Percentiles rank a stretch among this genome's conserved stretches.
These are phyloP conservation scores for Herpetotheres cachinnans DNA, from an alignment of 2,113 vertebrate genomes.

Conservation along the genomic window DNA sequence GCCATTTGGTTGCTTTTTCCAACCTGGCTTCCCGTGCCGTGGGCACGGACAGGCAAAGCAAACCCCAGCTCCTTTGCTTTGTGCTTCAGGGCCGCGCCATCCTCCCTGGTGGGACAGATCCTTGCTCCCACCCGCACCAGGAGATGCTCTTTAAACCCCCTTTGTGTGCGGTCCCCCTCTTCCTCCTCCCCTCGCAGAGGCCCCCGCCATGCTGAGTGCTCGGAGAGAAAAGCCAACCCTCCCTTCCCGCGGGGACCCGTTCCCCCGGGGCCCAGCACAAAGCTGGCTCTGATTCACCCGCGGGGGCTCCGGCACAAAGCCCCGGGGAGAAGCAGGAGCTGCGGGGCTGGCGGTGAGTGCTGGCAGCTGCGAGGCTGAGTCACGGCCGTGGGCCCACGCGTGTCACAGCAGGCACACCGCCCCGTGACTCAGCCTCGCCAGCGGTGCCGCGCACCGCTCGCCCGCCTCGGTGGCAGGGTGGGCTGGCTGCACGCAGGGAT, in stretches of 20 bases:
- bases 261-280: not conserved
- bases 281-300: not conserved
- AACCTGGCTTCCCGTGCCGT: not conserved
- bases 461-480: not conserved
- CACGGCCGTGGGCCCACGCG: not conserved
- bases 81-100: not conserved
- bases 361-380: not conserved
- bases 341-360: rapidly evolving
- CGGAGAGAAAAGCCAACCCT: not conserved
- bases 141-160: not conserved
- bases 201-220: rapidly evolving
- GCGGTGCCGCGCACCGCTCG: not conserved
- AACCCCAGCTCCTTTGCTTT: not conserved
- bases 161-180: too few species aligned
- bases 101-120: not conserved
- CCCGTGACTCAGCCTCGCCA: not conserved
- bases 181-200: not conserved
- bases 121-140: not conserved
- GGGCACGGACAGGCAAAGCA: rapidly evolving
- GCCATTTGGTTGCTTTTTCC: not conserved
- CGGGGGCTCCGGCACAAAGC: not conserved
- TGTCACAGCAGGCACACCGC: rapidly evolving
- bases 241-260: too few species aligned
- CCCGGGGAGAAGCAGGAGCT: not conserved
- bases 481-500: not conserved